These are phyloP conservation scores for Ceratina calcarata DNA, from an alignment of 1,140 invertebrate genomes.

Conservation along the genomic window DNA sequence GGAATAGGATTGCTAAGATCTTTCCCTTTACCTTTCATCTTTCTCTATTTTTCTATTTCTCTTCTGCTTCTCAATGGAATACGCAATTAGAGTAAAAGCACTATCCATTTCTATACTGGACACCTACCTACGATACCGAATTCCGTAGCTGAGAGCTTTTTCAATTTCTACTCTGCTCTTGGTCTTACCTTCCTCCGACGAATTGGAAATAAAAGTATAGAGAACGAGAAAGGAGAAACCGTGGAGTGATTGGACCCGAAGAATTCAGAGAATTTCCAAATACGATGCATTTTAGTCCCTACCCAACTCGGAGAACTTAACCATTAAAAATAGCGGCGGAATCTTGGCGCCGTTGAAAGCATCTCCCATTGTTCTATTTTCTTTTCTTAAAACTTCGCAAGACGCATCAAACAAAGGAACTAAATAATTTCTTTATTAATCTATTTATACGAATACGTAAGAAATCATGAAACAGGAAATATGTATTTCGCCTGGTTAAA, in stretches of 20 bases:
- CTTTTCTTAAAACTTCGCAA: neutral
- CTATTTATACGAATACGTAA: neutral
- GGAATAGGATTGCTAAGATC: slow-evolving; percentile 29
- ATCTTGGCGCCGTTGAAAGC: slow-evolving; percentile 42
- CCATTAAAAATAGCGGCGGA: slow-evolving; percentile 36
- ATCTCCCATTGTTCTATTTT: neutral
- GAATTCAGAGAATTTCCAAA: slow-evolving; percentile 34
- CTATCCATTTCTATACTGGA: neutral
- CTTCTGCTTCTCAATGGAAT: slow-evolving; percentile 11
- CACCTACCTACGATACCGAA: neutral
- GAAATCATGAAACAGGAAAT: neutral
- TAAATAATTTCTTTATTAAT: neutral
- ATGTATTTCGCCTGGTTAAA: neutral
- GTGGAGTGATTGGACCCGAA: neutral
- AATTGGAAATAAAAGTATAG: neutral
- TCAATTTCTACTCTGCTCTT: too few relatives aligned
- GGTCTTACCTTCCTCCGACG: neutral
- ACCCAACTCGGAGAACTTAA: neutral
- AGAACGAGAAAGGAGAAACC: neutral
- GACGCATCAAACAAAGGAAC: neutral
- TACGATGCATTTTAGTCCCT: neutral
- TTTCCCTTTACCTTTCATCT: slow-evolving; percentile 23
- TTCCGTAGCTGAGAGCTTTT: neutral
- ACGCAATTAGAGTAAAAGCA: slow-evolving; percentile 15
- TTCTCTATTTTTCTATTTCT: neutral